phyloP scores from a whole-genome alignment of 1,140 invertebrate species.

The Heliconius eleuchia region DNA sequence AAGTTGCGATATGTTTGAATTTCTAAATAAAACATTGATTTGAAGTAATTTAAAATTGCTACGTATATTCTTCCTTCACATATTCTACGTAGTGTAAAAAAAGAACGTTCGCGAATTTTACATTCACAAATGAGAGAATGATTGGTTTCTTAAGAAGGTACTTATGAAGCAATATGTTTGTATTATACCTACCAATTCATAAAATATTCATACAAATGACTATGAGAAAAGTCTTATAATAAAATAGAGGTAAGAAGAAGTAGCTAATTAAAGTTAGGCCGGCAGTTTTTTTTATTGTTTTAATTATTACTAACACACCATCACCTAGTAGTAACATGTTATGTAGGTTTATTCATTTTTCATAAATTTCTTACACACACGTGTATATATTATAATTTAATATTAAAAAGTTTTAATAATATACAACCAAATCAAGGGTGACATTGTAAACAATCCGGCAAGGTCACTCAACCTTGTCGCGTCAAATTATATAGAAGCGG shows the following conservation, averaged over 20 bases:
- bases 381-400: not conserved
- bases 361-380: not conserved
- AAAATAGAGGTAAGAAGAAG: not conserved
- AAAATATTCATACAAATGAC: not conserved
- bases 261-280: too few species aligned
- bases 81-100: not conserved
- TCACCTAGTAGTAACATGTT: not conserved
- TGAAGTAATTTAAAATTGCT: not conserved
- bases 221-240: not conserved
- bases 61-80: not conserved
- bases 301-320: too few species aligned
- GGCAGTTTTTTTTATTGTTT: too few species aligned
- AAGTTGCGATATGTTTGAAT: not conserved
- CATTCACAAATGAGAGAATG: too few species aligned
- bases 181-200: too few species aligned
- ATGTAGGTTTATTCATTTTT: not conserved
- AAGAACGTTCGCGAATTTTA: too few species aligned
- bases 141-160: not conserved
- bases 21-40: not conserved
- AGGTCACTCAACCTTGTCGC: conserved; percentile 43
- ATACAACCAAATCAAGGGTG: conserved; percentile 26
- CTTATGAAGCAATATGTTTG: not conserved
- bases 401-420: not conserved
- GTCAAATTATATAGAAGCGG: conserved; percentile 26
- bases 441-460: conserved; percentile 36